phyloP scores from a whole-genome alignment of 1,140 invertebrate genomes.

The Idris sp. region DNA sequence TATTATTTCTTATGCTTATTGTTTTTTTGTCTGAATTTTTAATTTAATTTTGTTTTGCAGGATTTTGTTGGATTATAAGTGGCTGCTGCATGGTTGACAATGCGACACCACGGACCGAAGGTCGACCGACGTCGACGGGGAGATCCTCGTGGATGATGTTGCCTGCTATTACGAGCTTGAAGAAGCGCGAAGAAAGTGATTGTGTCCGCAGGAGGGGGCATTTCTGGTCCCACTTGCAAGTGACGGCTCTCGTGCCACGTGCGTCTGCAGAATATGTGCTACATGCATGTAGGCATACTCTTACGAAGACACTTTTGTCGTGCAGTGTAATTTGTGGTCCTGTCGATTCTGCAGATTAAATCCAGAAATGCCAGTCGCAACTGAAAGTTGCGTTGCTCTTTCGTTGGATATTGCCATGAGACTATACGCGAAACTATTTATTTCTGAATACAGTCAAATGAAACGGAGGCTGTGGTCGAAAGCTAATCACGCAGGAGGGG shows the following conservation, averaged over 20 bases:
- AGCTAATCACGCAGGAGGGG: too few species aligned
- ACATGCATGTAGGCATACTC: constrained; percentile 42
- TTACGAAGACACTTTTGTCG: constrained; percentile 26
- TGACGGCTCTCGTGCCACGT: constrained; percentile 46
- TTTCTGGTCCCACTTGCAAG: constrained; percentile 54
- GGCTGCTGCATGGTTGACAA: constrained; percentile 20
- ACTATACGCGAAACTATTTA: constrained; percentile 4
- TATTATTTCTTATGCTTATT: too few species aligned
- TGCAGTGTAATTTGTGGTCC: constrained; percentile 24
- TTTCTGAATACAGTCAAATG: too few species aligned
- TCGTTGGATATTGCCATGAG: constrained; percentile 4
- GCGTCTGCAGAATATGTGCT: constrained; percentile 31
- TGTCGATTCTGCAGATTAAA: constrained; percentile 33
- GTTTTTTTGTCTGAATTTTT: too few species aligned
- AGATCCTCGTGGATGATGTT: constrained; percentile 61
- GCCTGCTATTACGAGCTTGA: constrained; percentile 51
- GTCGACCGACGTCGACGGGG: constrained; percentile 54
- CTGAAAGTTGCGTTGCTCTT: constrained; percentile 41
- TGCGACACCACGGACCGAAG: constrained; percentile 30
- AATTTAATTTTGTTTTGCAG: too few species aligned
- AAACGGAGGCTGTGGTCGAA: too few species aligned
- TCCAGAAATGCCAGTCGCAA: constrained; percentile 35
- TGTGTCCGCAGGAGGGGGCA: constrained; percentile 39
- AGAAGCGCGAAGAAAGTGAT: constrained; percentile 67
- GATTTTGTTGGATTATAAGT: too few species aligned